Base-by-base conservation (phyloP, 2,888 invertebrate genomes). In the Pterostichus madidus region DNA sequence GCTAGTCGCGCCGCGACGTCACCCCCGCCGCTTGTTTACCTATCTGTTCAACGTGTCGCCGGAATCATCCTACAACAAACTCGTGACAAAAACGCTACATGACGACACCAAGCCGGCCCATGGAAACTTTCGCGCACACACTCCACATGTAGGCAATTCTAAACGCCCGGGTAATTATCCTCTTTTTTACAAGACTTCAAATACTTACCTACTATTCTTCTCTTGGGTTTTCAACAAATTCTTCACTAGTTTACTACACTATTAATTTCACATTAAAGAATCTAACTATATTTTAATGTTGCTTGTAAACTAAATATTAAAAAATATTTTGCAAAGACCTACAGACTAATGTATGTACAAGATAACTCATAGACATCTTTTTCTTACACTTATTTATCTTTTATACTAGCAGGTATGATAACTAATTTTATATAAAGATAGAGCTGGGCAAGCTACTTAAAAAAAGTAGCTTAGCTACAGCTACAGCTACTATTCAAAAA, bases 191-290 rank as follows among this genome's bases (percentile, higher is more conserved):
- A 61, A 31, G 1, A 17, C 56, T 24, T 59, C n/a, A 13, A 52
- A 52, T 13, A 13, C 52, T 52, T 39, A 39, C 39, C 39, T 39
- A 39, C 7, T 53, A 13, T 32, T 64, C 35, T 64, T 13, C 31
- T 13, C 32, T 32, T 10, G 10, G 44, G 44, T 71, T 71, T 64
- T 44, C 68, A 11, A 7, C 68, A 71, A 71, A 71, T 71, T 5
- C 0, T n/a, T 5, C 2, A 56, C n/a, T 8, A 52, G 3, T 52
- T 64, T 64, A 35, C 35, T 11, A n/a, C 35, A 32, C 68, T 71
- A 71, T 71, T 71, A 71, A 71, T 44, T 71, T 71, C 68, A 44
- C 68, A 71, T 71, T 71, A 71, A 17, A 71, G 44, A 71, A 39
- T 71, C 44, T 71, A 71, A 71, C 44, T 24, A 71, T 44, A 44